Conservation (phyloP, 2,888 invertebrate genomes). For the Agelastica alni region DNA sequence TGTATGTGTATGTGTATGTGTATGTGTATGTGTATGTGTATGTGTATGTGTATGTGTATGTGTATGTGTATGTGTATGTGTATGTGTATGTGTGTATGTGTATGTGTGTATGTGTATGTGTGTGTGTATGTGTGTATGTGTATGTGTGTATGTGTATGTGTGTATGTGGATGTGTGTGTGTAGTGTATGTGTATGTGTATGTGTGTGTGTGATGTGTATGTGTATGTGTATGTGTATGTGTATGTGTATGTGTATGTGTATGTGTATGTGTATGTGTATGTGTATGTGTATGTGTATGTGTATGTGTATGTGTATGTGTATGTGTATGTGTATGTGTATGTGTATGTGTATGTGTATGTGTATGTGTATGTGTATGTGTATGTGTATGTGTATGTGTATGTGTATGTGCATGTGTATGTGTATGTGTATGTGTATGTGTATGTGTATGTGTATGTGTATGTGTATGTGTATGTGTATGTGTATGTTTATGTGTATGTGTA, state of each 20-base stretch:
- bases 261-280: not conserved
- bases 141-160: not conserved
- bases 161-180: too few species aligned
- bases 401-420: not conserved
- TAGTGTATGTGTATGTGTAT: too few species aligned
- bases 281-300: not conserved
- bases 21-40: not conserved
- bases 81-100: not conserved
- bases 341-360: not conserved
- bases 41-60: not conserved
- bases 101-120: not conserved
- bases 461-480: not conserved
- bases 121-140: not conserved
- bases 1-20: not conserved
- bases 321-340: not conserved
- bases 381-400: not conserved
- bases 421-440: not conserved
- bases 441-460: not conserved
- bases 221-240: not conserved
- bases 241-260: not conserved
- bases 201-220: too few species aligned
- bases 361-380: not conserved
- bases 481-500: too few species aligned
- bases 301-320: not conserved
- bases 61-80: not conserved